Base-by-base conservation (phyloP, 2,797 vertebrate species). In the Cuniculus paca region DNA sequence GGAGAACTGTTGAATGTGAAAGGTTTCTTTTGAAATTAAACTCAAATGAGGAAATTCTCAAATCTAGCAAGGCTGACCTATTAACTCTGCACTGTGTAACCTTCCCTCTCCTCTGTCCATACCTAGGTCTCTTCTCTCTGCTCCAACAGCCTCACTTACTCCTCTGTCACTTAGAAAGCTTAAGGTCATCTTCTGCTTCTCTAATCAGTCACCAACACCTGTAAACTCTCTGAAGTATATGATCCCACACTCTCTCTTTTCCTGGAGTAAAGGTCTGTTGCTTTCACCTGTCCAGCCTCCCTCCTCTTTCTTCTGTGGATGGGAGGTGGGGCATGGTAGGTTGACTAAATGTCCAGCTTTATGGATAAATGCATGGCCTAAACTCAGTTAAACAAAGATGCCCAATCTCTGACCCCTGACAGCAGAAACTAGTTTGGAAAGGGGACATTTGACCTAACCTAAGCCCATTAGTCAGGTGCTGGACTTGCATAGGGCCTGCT, bases 1-100 rank as follows among this genome's bases (percentile, higher is more conserved):
- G 61, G 52, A 78, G 39, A 48, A 42, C 52, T 75, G 13, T 39
- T 45, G 75, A 74, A 54, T 45, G 20, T 48, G 80, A 91, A 81
- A 83, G 31, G 17, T 82, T 82, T 80, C 60, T 88, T 14, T 36
- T 60, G 78, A 91, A 91, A 31, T 63, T 13, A 93, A 83, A 82
- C 50, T 82, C 22, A 36, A 88, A 26, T 22, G n/a, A 85, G 89
- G 61, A 87, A 54, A 58, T 34, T 10, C n/a, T 54, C 81, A n/a
- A 13, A 34, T 70, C 39, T 42, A 80, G 31, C 80, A 77, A 79
- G 68, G 31, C 5, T 54, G 45, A 17, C 45, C 45, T 91, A 20
- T 26, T 58, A 7, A 72, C 61, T 58, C 28, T 63, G 45, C 52
- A 58, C 81, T 63, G 50, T 54, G 39, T 42, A 63, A 79, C 13